Base-by-base conservation (phyloP, 2,113 vertebrate genomes). In the Donacobius atricapilla region DNA sequence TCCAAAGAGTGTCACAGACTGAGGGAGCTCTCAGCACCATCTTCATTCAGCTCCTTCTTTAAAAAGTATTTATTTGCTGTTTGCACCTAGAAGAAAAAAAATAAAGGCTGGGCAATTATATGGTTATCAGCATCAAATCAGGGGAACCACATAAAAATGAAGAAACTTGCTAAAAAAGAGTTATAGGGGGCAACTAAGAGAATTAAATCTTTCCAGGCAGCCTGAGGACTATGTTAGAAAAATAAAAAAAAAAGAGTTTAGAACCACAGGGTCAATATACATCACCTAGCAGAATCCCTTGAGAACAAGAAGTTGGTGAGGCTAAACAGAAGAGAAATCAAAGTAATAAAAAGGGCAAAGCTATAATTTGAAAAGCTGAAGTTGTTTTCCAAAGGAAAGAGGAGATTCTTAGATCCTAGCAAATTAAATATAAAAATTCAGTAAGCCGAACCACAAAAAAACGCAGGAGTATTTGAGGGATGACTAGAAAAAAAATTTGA, bases 51-150 rank as follows among this genome's bases (percentile, higher is more conserved):
- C 27, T 78, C 2, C 0, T 56, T 71, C 87, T 73, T 84, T 58
- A 31, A 89, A 87, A 66, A 53, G 30, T 87, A 51, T 94, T 95
- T 93, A 56, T 39, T 60, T 89, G 33, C 21, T 44, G 13, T 40
- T 58, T 89, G 53, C 37, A 82, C 48, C 81, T 71, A 60, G 24
- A 87, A 57, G 84, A n/a, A 47, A 64, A 42, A 83, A 83, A 58
- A 27, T 2, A 4, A 77, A 57, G 19, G 64, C 33, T 63, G 44
- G 40, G 37, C 61, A 91, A 91, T 93, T 93, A 82, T 79, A 93
- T 90, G 70, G 84, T 90, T 85, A 91, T 93, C 61, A 94, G 78
- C 92, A 76, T 94, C 95, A 91, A 90, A 96, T 45, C 93, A 82
- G 21, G 6, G 23, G 61, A 75, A n/a, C 57, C 68, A 60, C 40